These are phyloP conservation scores for Diarsia rubi DNA, from an alignment of 2,888 invertebrate genomes.

Conservation along the genomic window DNA sequence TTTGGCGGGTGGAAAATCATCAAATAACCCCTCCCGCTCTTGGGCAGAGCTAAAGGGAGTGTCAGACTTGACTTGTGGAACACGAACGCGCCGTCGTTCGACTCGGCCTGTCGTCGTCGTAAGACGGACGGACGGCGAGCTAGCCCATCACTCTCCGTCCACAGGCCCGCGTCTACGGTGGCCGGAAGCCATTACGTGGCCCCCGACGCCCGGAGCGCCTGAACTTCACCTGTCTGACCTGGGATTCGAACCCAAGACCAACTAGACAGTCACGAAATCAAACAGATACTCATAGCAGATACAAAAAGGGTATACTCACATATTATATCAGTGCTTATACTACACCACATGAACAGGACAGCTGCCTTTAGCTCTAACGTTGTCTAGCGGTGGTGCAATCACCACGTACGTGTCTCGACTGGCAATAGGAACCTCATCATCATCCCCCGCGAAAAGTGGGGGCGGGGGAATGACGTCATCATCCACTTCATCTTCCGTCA, in stretches of 20 bases:
- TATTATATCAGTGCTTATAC: slow-evolving; percentile 85
- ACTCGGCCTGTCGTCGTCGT: too few relatives aligned
- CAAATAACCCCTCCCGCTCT: too few relatives aligned
- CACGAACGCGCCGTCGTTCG: too few relatives aligned
- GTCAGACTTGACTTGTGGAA: too few relatives aligned
- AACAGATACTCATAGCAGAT: background rate
- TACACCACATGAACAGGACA: slow-evolving; percentile 90
- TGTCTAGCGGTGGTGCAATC: slow-evolving; percentile 86
- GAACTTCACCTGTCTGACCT: too few relatives aligned
- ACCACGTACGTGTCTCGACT: slow-evolving; percentile 89
- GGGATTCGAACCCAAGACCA: background rate
- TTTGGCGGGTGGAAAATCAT: too few relatives aligned
- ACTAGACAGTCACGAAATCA: background rate
- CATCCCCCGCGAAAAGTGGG: slow-evolving; percentile 85
- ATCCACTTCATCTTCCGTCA: slow-evolving; percentile 86
- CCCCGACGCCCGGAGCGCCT: too few relatives aligned
- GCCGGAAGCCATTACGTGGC: too few relatives aligned
- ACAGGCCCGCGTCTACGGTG: too few relatives aligned
- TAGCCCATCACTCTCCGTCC: too few relatives aligned
- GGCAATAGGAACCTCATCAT: slow-evolving; percentile 77
- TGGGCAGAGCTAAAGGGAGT: too few relatives aligned
- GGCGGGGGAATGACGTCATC: slow-evolving; percentile 89
- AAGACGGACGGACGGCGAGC: too few relatives aligned
- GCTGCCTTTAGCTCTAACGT: slow-evolving; percentile 83
- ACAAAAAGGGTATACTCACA: slow-evolving; percentile 74